Evolutionary conservation across 2,113 vertebrate genomes (phyloP).

Genomic region (Brachyhypopomus gauderio): DNA sequence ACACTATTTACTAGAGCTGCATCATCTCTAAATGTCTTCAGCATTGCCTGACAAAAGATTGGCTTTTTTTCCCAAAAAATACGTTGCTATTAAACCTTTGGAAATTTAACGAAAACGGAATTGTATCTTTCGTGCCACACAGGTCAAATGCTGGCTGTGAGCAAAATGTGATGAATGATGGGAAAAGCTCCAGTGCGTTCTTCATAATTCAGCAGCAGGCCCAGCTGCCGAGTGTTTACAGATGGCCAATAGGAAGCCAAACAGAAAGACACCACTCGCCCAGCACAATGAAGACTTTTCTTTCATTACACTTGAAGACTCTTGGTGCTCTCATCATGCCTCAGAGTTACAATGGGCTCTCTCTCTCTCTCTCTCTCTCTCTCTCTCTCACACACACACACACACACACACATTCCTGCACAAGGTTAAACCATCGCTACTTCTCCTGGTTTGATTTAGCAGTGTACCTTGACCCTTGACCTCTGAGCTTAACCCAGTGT

Average conservation of each 20-base stretch:
- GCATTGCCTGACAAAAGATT: constrained; percentile 1
- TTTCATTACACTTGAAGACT: neutral
- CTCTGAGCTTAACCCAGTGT: constrained; percentile 34
- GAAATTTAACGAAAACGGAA: neutral
- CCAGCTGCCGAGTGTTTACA: too few species aligned
- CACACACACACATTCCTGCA: constrained; percentile 29
- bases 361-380: too few species aligned
- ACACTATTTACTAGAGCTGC: constrained; percentile 19
- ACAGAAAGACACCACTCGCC: too few species aligned
- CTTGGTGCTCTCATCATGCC: neutral
- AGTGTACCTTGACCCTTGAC: constrained; percentile 44
- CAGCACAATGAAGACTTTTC: too few species aligned
- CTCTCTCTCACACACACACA: neutral
- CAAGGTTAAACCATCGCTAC: constrained; percentile 19
- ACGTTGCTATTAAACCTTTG: neutral
- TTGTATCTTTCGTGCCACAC: too few species aligned
- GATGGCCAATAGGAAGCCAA: too few species aligned
- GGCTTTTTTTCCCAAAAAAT: neutral
- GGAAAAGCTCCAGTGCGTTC: too few species aligned
- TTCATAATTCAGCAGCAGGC: too few species aligned
- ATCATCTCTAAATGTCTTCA: constrained; percentile 32
- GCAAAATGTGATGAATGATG: too few species aligned
- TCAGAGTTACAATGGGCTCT: neutral
- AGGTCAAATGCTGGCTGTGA: too few species aligned
- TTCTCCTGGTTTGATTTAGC: constrained; percentile 43